Evolutionary conservation across 2,888 invertebrate species (phyloP).

Genomic region (Trimorus sp.): DNA sequence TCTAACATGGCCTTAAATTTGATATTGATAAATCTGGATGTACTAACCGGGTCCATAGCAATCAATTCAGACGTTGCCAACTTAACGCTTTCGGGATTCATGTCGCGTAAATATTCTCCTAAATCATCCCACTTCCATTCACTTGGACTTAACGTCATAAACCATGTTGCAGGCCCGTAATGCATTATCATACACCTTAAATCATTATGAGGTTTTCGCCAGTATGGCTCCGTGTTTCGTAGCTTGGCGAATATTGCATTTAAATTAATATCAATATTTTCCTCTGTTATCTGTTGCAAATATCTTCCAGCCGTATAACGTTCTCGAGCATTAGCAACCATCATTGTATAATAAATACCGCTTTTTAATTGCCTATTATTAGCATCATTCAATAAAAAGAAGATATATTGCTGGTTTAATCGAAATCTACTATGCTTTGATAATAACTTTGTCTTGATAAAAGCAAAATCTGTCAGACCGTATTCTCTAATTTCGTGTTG

Average conservation of each 20-base stretch:
- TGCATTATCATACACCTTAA: slow-evolving; percentile 66
- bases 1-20: slow-evolving; percentile 71
- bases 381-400: slow-evolving; percentile 67
- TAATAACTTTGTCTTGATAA: slow-evolving; percentile 65
- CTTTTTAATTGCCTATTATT: slow-evolving; percentile 65
- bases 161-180: slow-evolving; percentile 71
- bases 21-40: slow-evolving; percentile 68
- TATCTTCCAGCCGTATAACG: slow-evolving; percentile 47
- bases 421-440: slow-evolving; percentile 69
- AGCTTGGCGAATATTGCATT: slow-evolving; percentile 62
- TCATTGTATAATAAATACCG: slow-evolving; percentile 67
- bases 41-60: slow-evolving; percentile 73
- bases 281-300: slow-evolving; percentile 47
- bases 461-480: slow-evolving; percentile 62
- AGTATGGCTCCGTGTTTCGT: slow-evolving; percentile 65
- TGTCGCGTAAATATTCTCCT: slow-evolving; percentile 68
- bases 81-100: slow-evolving; percentile 65
- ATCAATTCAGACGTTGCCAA: slow-evolving; percentile 67
- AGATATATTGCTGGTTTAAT: slow-evolving; percentile 67
- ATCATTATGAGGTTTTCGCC: slow-evolving; percentile 61
- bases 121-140: slow-evolving; percentile 72
- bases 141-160: slow-evolving; percentile 68
- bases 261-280: slow-evolving; percentile 57
- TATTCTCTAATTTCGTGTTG: slow-evolving; percentile 61
- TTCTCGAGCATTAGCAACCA: slow-evolving; percentile 52